phyloP scores from a whole-genome alignment of 2,113 vertebrate species.

The Turdus rufiventris region DNA sequence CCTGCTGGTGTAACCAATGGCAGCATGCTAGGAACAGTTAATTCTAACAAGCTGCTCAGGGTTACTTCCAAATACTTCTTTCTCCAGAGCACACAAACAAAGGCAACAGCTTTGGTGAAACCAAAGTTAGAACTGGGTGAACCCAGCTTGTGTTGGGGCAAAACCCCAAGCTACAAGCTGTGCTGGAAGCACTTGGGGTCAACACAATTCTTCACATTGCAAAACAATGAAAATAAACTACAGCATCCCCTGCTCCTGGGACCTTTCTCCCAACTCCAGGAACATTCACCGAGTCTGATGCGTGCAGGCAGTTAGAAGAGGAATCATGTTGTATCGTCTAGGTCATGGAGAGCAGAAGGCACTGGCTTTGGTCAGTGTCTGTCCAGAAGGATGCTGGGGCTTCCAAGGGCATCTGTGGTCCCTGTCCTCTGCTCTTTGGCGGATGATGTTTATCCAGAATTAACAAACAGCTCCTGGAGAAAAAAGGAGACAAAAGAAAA shows the following conservation, averaged over 20 bases:
- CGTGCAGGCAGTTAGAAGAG: constrained; percentile 24
- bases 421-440: constrained; percentile 5
- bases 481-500: constrained; percentile 19
- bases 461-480: constrained; percentile 59
- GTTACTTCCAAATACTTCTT: not conserved
- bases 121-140: not conserved
- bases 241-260: not conserved
- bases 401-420: not conserved
- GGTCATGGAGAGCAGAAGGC: constrained; percentile 51
- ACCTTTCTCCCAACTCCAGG: not conserved
- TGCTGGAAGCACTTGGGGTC: not conserved
- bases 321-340: not conserved
- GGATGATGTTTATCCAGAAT: constrained; percentile 44
- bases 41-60: constrained; percentile 13
- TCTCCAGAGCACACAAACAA: not conserved
- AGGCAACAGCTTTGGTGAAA: constrained; percentile 13
- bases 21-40: constrained; percentile 17
- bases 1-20: not conserved
- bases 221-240: not conserved
- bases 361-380: constrained; percentile 36
- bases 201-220: not conserved
- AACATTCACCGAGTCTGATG: not conserved
- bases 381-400: constrained; percentile 30
- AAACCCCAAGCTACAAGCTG: not conserved
- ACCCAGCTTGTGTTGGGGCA: not conserved